Percentiles rank a stretch among this genome's conserved stretches.
Evolutionary conservation across 2,797 vertebrate species (phyloP).

Genomic region (Pristis pectinata): DNA sequence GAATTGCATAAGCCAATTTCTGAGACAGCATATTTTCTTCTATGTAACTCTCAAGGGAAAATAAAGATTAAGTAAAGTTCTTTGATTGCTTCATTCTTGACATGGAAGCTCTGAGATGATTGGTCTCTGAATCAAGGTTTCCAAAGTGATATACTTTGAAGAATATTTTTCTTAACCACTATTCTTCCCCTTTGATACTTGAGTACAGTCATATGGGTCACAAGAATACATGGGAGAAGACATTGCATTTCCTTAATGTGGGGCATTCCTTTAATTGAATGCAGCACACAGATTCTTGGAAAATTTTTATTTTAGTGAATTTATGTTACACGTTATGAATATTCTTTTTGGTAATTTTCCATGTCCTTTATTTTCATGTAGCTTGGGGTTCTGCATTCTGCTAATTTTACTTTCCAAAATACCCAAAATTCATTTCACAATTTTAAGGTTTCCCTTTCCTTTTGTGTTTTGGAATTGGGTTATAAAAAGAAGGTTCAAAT

Average conservation of each 20-base stretch:
- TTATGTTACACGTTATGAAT: not conserved
- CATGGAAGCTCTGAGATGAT: not conserved
- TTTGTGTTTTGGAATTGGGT: too few species aligned
- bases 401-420: too few species aligned
- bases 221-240: not conserved
- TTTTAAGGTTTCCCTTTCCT: too few species aligned
- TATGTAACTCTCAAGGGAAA: not conserved
- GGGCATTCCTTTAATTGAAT: not conserved
- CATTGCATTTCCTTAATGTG: not conserved
- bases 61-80: not conserved
- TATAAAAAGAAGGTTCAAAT: too few species aligned
- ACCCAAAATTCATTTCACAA: too few species aligned
- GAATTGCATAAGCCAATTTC: not conserved
- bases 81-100: not conserved
- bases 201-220: not conserved
- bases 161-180: not conserved
- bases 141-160: not conserved
- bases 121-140: not conserved
- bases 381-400: too few species aligned
- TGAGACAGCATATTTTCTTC: not conserved
- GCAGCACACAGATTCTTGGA: not conserved
- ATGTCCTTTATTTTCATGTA: too few species aligned
- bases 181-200: not conserved
- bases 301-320: not conserved
- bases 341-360: too few species aligned